Base-by-base conservation (phyloP, 2,113 vertebrate species). In the Cricetomys ansorgei region DNA sequence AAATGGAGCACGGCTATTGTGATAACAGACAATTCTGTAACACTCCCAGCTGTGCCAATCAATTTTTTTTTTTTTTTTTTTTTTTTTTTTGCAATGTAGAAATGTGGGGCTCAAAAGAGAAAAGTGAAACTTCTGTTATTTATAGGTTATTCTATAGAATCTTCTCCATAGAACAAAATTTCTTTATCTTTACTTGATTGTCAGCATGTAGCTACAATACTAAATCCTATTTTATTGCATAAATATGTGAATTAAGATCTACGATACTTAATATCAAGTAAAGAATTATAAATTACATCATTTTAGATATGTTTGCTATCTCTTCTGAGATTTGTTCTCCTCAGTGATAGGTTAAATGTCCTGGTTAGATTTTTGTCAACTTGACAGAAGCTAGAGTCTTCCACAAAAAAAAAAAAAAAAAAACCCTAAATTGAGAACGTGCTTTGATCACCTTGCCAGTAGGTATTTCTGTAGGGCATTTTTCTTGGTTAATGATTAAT, bases 101-200 rank as follows among this genome's bases (percentile, higher is more conserved):
- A 92, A 89, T 15, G 40, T 55, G 15, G 25, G 34, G 11, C 43
- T 43, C 65, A 59, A 73, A 93, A 50, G 10, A 80, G 27, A 94
- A 77, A 16, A 64, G 25, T 31, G 0, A 43, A 64, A 34, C 4
- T 64, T 83, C 45, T 48, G 29, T 31, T 43, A 62, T 62, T 83
- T 62, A 59, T 19, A 83, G 5, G 27, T 80, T 87, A 48, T 62
- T 55, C 64, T 23, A 31, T 45, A n/a, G 12, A 59, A 92, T 89
- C 55, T 55, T 67, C 31, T 79, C 7, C 34, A 70, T 59, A 16
- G 12, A 40, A 62, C 80, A 53, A 88, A 15, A 84, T 85, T 92
- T 83, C 85, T 88, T 67, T 65, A 10, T 89, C 81, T 92, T 92
- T 55, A 87, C 59, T 90, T 59, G 59, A n/a, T 67, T 89, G 89